Evolutionary conservation across 2,797 vertebrate species (phyloP).

Genomic region (Bovichtus variegatus): DNA sequence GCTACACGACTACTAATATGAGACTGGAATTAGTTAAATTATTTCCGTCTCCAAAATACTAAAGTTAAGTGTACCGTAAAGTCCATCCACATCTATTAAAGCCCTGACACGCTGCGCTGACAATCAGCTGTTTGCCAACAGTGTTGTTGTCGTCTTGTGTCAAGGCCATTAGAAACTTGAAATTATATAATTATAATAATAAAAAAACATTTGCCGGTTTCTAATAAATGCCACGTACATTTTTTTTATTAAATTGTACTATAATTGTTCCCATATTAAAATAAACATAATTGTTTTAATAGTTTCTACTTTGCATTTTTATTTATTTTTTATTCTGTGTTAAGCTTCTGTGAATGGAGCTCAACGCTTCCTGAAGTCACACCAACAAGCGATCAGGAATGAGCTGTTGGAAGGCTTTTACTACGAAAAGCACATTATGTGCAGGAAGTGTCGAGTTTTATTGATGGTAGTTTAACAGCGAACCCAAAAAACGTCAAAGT

Average conservation of each 20-base stretch:
- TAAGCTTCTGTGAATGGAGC: not conserved
- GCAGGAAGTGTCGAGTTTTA: not conserved
- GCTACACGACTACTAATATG: not conserved
- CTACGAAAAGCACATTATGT: not conserved
- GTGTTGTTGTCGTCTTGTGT: not conserved
- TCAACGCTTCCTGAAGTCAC: not conserved
- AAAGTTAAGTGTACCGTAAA: not conserved
- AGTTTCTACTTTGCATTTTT: not conserved
- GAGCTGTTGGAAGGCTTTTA: not conserved
- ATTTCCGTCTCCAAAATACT: not conserved
- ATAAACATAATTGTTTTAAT: not conserved
- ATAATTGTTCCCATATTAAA: not conserved
- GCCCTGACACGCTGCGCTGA: not conserved
- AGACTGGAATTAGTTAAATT: not conserved
- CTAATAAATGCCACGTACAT: not conserved
- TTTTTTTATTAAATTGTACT: not conserved
- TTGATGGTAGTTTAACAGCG: not conserved
- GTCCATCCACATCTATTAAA: no score
- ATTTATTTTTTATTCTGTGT: not conserved
- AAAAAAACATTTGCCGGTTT: fast-evolving
- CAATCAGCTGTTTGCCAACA: not conserved
- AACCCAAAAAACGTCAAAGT: not conserved
- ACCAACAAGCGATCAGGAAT: not conserved
- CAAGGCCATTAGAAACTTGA: not conserved
- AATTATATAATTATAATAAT: no score